Base-by-base conservation (phyloP, 2,113 vertebrate species). In the Cephalopterus ornatus region DNA sequence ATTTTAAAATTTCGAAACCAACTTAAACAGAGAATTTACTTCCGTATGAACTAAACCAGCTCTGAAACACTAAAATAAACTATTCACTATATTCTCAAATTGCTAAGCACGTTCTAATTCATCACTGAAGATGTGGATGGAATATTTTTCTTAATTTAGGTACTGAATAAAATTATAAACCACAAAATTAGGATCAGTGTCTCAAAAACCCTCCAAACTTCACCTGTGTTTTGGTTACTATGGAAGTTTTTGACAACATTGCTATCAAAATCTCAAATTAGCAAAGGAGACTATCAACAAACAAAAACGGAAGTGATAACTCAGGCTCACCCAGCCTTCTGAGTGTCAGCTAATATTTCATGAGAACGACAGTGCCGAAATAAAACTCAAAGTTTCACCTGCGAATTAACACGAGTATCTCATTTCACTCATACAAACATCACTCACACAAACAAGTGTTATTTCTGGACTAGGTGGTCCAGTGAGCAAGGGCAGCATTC, bases 81-180 rank as follows among this genome's bases (percentile, higher is more conserved):
- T 35, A 65, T 15, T 73, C 8, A 46, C 9, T 66, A 8, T 66
- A 50, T 42, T 84, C 32, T 91, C 9, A 82, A 83, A 33, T 20
- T 46, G 18, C 61, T 77, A 49, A 46, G 16, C 3, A 42, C 12
- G 50, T 73, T 52, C 16, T 18, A 66, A 17, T 33, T 44, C 35
- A 62, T 63, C 41, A n/a, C 0, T 10, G 2, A 8, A 75, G 14
- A 80, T 28, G 65, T 1, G 8, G 8, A 61, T 1, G 10, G 7
- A 83, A 3, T 42, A 41, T 42, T 91, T 81, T 85, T 53, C 55
- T n/a, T 59, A n/a, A 32, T 46, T 70, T 53, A 50, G 8, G 11
- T 58, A 58, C 13, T 10, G 7, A 53, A 52, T 39, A 76, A 56
- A 94, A 53, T 23, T 37, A 39, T 22, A 55, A 70, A 35, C 37